phyloP scores from a whole-genome alignment of 2,113 vertebrate species.

The Rhabdomys dilectus region DNA sequence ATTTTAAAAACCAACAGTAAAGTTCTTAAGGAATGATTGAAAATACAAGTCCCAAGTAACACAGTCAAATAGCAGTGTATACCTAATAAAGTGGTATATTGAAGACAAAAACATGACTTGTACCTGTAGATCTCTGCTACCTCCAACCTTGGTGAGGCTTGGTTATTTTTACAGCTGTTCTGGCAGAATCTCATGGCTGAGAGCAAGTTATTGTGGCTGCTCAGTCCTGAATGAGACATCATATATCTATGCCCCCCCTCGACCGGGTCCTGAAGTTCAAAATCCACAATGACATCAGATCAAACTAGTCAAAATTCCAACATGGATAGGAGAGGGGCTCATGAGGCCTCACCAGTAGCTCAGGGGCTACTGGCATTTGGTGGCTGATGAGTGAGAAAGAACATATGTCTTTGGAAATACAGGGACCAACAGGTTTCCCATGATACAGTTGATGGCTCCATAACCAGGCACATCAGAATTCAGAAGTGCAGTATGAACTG shows the following conservation, averaged over 20 bases:
- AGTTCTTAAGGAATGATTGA: not conserved
- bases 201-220: not conserved
- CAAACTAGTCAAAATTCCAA: not conserved
- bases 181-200: too few species aligned
- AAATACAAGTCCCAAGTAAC: not conserved
- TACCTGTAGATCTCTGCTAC: not conserved
- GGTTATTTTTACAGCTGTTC: not conserved
- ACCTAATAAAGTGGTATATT: not conserved
- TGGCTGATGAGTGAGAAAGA: too few species aligned
- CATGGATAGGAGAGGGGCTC: not conserved
- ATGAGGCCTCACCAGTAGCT: not conserved
- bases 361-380: not conserved
- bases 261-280: not conserved
- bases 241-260: not conserved
- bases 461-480: not conserved
- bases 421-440: not conserved
- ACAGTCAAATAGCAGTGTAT: not conserved
- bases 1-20: not conserved
- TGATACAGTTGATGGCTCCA: not conserved
- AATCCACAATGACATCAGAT: not conserved
- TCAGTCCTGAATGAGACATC: not conserved
- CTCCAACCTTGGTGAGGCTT: not conserved
- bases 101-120: not conserved
- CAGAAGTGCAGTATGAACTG: not conserved
- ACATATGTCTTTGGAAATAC: not conserved